Conservation (phyloP, 2,113 vertebrate genomes). For the Oryzias woworae region DNA sequence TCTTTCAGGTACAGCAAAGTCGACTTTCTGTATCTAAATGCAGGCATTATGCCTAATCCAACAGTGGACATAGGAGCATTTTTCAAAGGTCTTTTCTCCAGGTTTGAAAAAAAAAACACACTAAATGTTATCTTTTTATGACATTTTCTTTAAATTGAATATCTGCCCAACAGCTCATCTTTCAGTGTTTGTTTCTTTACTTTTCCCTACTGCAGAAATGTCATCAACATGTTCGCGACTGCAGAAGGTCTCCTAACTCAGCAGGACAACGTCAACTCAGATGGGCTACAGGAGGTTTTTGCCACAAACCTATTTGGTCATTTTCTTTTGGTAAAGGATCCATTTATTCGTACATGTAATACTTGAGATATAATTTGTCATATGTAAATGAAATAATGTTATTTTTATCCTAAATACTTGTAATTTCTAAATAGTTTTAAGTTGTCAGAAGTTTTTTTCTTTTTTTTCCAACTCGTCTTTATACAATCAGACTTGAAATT, state of each 20-base stretch:
- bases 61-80: constrained; percentile 83
- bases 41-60: constrained; percentile 95
- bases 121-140: neutral
- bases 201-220: constrained; percentile 72
- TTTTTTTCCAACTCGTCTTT: no score
- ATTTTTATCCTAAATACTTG: no score
- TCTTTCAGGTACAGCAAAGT: constrained; percentile 84
- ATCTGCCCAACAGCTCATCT: neutral
- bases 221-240: constrained; percentile 88
- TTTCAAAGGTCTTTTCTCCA: constrained; percentile 85
- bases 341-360: neutral
- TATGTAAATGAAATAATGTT: no score
- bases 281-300: constrained; percentile 92
- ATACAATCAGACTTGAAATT: no score
- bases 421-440: no score
- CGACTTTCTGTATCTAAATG: constrained; percentile 92
- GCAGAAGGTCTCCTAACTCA: constrained; percentile 91
- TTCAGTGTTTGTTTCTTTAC: neutral
- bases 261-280: constrained; percentile 81
- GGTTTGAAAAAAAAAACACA: constrained; percentile 69
- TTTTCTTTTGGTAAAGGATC: constrained; percentile 85
- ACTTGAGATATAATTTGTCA: neutral
- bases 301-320: constrained; percentile 95
- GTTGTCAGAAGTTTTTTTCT: no score
- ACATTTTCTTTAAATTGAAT: neutral